Percentiles rank a stretch among this genome's conserved stretches.
These are phyloP conservation scores for Salvator merianae DNA, from an alignment of 2,113 vertebrate genomes.

Conservation along the genomic window DNA sequence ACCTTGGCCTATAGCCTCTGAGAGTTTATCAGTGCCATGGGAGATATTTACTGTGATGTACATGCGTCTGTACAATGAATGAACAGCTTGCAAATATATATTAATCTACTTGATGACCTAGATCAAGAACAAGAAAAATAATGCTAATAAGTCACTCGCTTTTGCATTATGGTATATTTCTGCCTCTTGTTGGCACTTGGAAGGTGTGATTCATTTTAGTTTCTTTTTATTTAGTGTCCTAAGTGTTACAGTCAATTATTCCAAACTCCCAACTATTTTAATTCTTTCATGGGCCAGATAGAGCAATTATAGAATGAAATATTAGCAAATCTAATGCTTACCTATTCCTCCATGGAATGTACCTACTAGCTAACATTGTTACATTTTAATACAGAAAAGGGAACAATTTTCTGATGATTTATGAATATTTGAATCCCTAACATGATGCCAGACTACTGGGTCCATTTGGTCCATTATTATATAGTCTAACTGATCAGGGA, in stretches of 20 bases:
- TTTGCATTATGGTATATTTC: constrained; percentile 44
- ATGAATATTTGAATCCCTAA: neutral
- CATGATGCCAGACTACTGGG: neutral
- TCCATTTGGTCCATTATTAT: neutral
- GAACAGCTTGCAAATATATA: constrained; percentile 72
- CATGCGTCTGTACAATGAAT: constrained; percentile 61
- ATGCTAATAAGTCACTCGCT: constrained; percentile 60
- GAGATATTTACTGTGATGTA: constrained; percentile 68
- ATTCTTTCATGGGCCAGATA: constrained; percentile 36
- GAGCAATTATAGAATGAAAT: constrained; percentile 17
- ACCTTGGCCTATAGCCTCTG: constrained; percentile 73
- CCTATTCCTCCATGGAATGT: neutral
- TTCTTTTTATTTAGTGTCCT: constrained; percentile 34
- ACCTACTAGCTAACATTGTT: constrained; percentile 1
- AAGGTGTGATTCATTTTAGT: constrained; percentile 32
- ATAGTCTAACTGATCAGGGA: neutral
- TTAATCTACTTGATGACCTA: constrained; percentile 74
- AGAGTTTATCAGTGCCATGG: constrained; percentile 72
- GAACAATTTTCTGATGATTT: neutral
- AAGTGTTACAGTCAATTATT: constrained; percentile 25
- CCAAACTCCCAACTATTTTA: constrained; percentile 1
- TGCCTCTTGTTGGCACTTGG: constrained; percentile 22
- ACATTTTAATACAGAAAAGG: neutral
- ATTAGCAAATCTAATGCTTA: constrained; percentile 21
- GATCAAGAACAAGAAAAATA: constrained; percentile 66